Conservation (phyloP, 2,797 vertebrate species). For the Lerista edwardsae region DNA sequence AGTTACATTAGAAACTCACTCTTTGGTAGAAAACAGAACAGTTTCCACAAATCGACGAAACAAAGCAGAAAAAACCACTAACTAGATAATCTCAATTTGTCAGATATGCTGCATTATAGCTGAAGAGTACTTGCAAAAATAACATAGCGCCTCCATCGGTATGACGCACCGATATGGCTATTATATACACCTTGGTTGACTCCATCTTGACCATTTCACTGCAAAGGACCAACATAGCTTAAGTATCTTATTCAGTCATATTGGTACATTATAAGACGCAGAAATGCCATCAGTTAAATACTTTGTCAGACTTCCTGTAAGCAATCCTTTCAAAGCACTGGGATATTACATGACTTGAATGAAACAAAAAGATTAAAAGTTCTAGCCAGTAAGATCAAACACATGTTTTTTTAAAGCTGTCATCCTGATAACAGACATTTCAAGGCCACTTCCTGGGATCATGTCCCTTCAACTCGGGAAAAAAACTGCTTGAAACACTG, state of each 20-base stretch:
- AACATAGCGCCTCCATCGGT: background rate
- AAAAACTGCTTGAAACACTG: background rate
- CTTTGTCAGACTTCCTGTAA: background rate
- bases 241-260: background rate
- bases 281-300: background rate
- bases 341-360: background rate
- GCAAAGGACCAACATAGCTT: background rate
- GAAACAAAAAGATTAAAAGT: background rate
- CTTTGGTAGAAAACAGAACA: background rate
- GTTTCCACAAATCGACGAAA: background rate
- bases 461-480: background rate
- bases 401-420: background rate
- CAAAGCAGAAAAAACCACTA: background rate
- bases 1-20: no score
- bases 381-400: background rate
- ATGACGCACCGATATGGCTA: no score
- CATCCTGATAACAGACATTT: background rate
- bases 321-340: background rate
- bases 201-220: background rate
- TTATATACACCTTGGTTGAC: no score
- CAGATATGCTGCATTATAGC: background rate
- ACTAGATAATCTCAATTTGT: background rate
- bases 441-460: background rate
- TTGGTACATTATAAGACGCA: background rate
- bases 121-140: background rate